Evolutionary conservation across 2,113 vertebrate genomes (phyloP).

Genomic region (Xenopus laevis): DNA sequence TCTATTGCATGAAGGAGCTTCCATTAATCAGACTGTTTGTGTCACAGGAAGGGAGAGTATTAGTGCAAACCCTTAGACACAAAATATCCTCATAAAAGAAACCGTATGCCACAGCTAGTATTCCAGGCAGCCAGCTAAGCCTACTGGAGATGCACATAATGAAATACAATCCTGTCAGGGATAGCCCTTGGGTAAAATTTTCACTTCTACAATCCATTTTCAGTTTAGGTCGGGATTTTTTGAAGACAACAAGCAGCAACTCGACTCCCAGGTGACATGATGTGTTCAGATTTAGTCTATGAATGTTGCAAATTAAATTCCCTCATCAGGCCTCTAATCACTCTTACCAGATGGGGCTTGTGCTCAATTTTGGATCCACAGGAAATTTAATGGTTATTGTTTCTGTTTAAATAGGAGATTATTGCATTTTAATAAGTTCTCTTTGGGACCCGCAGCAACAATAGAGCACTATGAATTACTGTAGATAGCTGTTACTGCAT

Average conservation of each 20-base stretch:
- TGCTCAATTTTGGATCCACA: constrained; percentile 94
- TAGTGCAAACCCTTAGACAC: constrained; percentile 27
- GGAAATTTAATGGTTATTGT: constrained; percentile 99
- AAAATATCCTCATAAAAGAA: constrained; percentile 48
- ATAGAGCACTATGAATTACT: constrained; percentile 97
- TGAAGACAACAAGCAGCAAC: constrained; percentile 80
- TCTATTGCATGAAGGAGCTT: constrained; percentile 38
- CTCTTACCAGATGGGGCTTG: constrained; percentile 98
- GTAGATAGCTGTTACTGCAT: constrained; percentile 94
- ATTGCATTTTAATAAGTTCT: constrained; percentile 99
- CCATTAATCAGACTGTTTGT: not conserved
- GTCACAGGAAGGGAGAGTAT: constrained; percentile 35
- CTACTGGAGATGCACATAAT: constrained; percentile 64
- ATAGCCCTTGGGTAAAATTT: constrained; percentile 74
- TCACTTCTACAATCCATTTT: constrained; percentile 73
- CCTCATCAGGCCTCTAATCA: constrained; percentile 98
- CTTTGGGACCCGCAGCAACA: constrained; percentile 96
- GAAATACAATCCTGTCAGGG: constrained; percentile 66
- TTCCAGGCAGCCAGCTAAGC: constrained; percentile 53
- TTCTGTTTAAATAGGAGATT: constrained; percentile 99
- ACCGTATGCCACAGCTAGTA: constrained; percentile 40
- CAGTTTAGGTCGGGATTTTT: constrained; percentile 76
- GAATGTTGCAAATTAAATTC: constrained; percentile 99
- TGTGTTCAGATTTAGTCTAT: constrained; percentile 94
- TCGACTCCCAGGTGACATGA: constrained; percentile 83